phyloP scores from a whole-genome alignment of 2,113 vertebrate genomes.

The Leucosticte australis region DNA sequence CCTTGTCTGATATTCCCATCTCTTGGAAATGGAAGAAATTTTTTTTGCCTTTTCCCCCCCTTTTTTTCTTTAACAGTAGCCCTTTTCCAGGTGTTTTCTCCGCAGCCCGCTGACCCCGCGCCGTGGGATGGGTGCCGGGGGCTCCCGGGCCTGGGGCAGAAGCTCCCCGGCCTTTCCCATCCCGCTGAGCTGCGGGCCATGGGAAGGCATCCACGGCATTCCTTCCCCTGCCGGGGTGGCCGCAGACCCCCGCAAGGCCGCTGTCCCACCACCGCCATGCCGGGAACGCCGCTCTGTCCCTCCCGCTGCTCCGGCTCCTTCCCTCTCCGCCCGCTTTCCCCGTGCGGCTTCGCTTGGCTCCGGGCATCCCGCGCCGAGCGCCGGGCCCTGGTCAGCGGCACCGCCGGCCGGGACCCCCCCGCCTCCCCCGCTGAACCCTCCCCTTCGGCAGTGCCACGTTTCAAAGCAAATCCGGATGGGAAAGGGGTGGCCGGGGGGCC shows the following conservation, averaged over 20 bases:
- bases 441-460: conserved; percentile 72
- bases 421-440: conserved; percentile 6
- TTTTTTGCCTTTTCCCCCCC: background rate
- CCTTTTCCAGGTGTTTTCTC: background rate
- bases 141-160: background rate
- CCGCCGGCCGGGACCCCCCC: background rate
- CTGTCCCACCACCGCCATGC: background rate
- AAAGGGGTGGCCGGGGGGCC: conserved; percentile 49
- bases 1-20: background rate
- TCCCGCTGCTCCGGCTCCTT: background rate
- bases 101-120: background rate
- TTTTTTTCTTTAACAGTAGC: background rate
- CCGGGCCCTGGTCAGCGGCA: background rate
- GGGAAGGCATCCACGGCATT: background rate
- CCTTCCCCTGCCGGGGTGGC: background rate
- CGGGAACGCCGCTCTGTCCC: background rate
- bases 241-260: background rate
- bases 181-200: rapidly evolving
- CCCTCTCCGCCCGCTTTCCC: background rate
- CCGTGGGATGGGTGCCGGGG: background rate
- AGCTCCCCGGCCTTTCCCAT: background rate
- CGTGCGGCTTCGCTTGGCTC: background rate
- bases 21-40: background rate
- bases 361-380: background rate
- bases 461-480: conserved; percentile 63